Percentiles rank a stretch among this genome's conserved stretches.
These are phyloP conservation scores for Smittia aterrima DNA, from an alignment of 2,888 invertebrate genomes.

Conservation along the genomic window DNA sequence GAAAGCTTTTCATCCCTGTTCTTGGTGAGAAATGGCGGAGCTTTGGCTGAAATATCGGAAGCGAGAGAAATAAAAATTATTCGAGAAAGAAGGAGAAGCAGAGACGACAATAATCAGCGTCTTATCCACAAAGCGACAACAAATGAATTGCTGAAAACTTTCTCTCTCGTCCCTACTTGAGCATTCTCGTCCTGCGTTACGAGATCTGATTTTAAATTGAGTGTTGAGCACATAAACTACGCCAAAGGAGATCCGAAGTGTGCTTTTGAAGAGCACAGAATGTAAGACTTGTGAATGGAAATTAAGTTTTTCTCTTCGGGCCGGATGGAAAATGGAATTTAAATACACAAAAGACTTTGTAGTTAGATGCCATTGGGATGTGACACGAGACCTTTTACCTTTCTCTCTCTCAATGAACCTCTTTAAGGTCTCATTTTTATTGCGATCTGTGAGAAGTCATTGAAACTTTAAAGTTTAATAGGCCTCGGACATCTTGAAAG, in stretches of 20 bases:
- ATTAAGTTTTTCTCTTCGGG: neutral
- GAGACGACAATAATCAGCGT: constrained; percentile 38
- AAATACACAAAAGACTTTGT: neutral
- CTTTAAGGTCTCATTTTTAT: neutral
- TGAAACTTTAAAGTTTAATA: neutral
- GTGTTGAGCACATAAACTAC: constrained; percentile 21
- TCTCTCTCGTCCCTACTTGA: neutral
- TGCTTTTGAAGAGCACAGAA: neutral
- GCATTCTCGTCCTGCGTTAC: neutral
- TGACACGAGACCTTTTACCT: constrained; percentile 26
- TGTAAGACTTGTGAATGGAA: neutral
- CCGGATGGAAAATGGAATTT: neutral
- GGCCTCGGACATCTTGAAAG: neutral
- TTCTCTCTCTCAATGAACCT: neutral
- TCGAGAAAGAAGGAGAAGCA: neutral
- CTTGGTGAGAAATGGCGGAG: neutral
- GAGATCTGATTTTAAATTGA: constrained; percentile 5
- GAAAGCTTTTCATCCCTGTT: constrained; percentile 9
- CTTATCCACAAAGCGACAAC: constrained; percentile 29
- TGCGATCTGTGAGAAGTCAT: neutral
- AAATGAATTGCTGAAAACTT: constrained; percentile 3
- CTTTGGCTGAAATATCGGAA: neutral
- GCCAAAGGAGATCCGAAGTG: neutral
- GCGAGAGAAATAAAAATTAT: constrained; percentile 29
- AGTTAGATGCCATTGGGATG: neutral